Conservation (phyloP, 1,140 invertebrate genomes). For the Lanistes nyassanus region DNA sequence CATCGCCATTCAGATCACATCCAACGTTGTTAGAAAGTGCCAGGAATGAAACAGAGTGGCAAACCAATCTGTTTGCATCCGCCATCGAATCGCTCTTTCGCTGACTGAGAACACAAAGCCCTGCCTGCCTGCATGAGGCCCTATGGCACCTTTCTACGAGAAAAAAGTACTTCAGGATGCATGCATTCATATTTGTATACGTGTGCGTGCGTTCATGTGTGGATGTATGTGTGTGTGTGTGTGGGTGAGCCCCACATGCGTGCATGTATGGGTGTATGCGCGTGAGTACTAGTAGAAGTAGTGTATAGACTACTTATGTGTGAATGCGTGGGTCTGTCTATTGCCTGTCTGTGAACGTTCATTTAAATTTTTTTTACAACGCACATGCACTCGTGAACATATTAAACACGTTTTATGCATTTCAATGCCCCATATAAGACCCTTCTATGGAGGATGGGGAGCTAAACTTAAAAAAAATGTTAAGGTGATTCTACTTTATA, state of each 20-base stretch:
- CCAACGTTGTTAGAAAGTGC: constrained; percentile 1
- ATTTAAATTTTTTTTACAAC: not conserved
- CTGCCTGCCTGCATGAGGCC: no score
- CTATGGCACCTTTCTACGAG: no score
- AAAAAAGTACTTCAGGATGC: not conserved
- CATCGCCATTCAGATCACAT: not conserved
- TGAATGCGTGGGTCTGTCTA: not conserved
- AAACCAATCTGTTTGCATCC: constrained; percentile 17
- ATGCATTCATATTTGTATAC: not conserved
- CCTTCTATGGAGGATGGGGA: no score
- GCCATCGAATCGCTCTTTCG: not conserved
- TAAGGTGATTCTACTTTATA: no score
- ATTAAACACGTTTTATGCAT: no score
- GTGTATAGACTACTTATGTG: not conserved
- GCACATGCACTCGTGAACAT: no score
- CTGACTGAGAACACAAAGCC: not conserved
- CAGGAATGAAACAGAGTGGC: not conserved
- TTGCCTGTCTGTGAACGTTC: not conserved
- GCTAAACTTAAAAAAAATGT: no score
- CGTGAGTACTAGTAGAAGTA: not conserved
- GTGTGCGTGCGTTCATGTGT: not conserved
- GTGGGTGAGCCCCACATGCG: no score
- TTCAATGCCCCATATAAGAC: no score
- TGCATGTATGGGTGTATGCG: not conserved
- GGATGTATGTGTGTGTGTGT: no score